Percentiles rank a stretch among this genome's conserved stretches.
Conservation (phyloP, 2,888 invertebrate genomes). For the Drosophila monieri region DNA sequence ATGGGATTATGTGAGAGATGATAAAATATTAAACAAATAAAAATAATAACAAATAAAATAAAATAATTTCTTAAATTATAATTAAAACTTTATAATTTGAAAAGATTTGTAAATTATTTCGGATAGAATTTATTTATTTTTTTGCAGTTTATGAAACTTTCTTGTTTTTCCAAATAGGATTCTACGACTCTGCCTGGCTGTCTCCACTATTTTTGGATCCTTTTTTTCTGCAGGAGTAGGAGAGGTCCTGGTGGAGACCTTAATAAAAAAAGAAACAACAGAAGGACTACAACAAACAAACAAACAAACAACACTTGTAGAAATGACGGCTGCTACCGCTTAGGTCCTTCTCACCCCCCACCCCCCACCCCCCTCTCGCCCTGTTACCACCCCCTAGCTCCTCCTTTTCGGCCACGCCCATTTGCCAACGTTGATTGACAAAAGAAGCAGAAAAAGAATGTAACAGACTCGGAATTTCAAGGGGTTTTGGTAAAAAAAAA, state of each 20-base stretch:
- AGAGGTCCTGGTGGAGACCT: too few relatives aligned
- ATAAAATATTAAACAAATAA: not conserved
- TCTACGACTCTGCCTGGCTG: conserved; percentile 1
- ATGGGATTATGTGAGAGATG: too few relatives aligned
- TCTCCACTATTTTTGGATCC: not conserved
- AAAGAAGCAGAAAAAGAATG: conserved; percentile 48
- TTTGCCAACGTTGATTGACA: conserved; percentile 65
- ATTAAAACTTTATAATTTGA: not conserved
- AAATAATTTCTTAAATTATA: too few relatives aligned
- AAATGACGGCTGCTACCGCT: conserved; percentile 41
- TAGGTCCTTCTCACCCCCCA: too few relatives aligned
- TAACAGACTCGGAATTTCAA: conserved; percentile 12
- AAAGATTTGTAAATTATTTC: not conserved
- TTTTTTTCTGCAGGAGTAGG: not conserved
- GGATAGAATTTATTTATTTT: not conserved
- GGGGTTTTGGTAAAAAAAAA: too few relatives aligned
- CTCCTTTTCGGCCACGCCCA: conserved; percentile 44
- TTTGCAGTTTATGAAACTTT: not conserved
- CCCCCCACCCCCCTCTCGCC: too few relatives aligned
- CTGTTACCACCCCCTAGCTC: not conserved
- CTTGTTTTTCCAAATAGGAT: conserved; percentile 18
- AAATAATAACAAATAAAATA: not conserved
- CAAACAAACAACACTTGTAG: conserved; percentile 70
- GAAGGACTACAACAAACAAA: conserved; percentile 48
- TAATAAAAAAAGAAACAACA: not conserved